Percentiles rank a stretch among this genome's conserved stretches.
These are phyloP conservation scores for Gallinago stenura DNA, from an alignment of 2,797 vertebrate genomes.

Conservation along the genomic window DNA sequence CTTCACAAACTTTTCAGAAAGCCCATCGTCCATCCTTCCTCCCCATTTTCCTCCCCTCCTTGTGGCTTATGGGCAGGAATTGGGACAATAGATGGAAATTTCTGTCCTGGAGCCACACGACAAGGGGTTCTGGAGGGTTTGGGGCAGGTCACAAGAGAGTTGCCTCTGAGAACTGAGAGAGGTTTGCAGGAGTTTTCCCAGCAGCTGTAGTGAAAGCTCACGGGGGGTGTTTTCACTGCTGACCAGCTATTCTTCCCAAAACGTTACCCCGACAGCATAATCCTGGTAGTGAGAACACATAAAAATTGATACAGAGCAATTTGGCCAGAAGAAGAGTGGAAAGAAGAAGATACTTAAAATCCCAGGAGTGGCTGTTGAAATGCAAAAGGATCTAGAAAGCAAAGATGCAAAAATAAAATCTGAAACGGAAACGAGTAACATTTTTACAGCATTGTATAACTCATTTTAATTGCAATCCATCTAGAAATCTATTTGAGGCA, in stretches of 20 bases:
- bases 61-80: neutral
- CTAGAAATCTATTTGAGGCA: slow-evolving; percentile 59
- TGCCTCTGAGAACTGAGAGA: neutral
- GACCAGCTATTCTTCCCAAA: neutral
- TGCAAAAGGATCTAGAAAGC: slow-evolving; percentile 35
- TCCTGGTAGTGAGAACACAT: neutral
- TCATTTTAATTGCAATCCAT: slow-evolving; percentile 46
- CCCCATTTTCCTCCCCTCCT: neutral
- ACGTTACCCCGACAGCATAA: neutral
- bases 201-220: neutral
- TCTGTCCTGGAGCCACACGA: neutral
- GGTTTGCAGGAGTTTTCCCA: neutral
- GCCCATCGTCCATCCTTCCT: neutral
- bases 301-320: neutral
- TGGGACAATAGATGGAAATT: neutral
- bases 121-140: neutral
- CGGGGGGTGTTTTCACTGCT: neutral
- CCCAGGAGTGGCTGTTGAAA: neutral
- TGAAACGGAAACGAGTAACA: neutral
- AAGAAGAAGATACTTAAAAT: neutral
- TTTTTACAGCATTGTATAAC: slow-evolving; percentile 26
- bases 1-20: neutral
- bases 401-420: slow-evolving; percentile 25
- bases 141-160: neutral
- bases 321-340: neutral